Evolutionary conservation across 2,888 invertebrate species (phyloP).

Genomic region (Timema cristinae): DNA sequence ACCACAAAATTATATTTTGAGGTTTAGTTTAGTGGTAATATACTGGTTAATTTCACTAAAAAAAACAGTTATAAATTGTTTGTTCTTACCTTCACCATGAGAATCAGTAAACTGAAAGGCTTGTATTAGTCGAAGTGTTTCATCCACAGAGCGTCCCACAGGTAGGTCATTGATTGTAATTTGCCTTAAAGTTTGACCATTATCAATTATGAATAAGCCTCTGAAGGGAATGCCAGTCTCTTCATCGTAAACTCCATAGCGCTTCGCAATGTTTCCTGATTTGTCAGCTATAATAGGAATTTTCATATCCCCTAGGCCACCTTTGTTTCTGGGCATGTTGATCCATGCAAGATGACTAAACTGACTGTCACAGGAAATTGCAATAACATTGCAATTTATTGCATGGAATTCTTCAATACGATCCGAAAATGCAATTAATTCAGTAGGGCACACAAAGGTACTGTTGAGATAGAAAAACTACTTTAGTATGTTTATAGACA

Average conservation of each 20-base stretch:
- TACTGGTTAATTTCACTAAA: no score
- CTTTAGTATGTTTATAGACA: no score
- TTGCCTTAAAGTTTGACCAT: conserved; percentile 78
- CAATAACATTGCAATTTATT: conserved; percentile 82
- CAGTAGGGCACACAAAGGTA: conserved; percentile 67
- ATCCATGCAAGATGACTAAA: conserved; percentile 97
- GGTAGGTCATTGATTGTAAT: conserved; percentile 96
- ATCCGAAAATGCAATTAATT: conserved; percentile 97
- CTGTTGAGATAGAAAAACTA: conserved; percentile 37
- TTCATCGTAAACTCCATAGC: conserved; percentile 88
- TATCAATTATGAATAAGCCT: conserved; percentile 79
- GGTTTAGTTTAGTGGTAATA: no score
- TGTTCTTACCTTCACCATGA: conserved; percentile 67
- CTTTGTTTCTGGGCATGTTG: conserved; percentile 90
- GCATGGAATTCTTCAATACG: conserved; percentile 75
- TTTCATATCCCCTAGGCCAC: conserved; percentile 89
- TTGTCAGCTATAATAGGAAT: conserved; percentile 95
- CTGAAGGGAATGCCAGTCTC: conserved; percentile 90
- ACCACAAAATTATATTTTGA: no score
- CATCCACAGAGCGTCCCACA: conserved; percentile 89
- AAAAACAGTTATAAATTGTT: no score
- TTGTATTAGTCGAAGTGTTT: conserved; percentile 89
- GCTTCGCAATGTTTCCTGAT: conserved; percentile 75
- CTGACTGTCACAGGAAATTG: conserved; percentile 93
- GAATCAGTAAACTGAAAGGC: conserved; percentile 96